Percentiles rank a stretch among this genome's conserved stretches.
These are phyloP conservation scores for Anser cygnoides DNA, from an alignment of 2,113 vertebrate species.

Conservation along the genomic window DNA sequence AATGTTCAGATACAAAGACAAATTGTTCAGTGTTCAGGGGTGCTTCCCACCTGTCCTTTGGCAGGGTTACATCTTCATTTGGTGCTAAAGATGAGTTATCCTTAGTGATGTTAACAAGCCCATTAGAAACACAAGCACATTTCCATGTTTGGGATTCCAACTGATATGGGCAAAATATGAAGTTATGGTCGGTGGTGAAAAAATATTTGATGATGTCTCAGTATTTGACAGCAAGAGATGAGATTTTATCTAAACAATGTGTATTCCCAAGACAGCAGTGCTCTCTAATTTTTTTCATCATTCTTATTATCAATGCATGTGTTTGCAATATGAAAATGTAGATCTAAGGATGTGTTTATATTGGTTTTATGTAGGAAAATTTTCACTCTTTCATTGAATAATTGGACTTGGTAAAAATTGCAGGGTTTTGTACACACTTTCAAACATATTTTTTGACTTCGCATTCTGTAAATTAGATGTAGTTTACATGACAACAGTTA, in stretches of 20 bases:
- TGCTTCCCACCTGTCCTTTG: background rate
- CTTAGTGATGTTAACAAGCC: background rate
- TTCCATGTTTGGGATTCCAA: background rate
- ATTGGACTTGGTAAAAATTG: background rate
- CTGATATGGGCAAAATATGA: background rate
- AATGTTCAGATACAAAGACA: background rate
- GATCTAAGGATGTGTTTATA: background rate
- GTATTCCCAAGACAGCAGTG: background rate
- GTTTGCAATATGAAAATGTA: background rate
- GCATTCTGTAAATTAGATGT: background rate
- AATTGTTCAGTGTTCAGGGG: background rate
- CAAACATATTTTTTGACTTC: background rate
- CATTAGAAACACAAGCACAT: background rate
- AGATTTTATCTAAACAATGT: background rate
- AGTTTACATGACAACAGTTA: background rate
- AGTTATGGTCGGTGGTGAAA: background rate
- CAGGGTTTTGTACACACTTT: background rate
- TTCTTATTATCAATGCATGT: background rate
- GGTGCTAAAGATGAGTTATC: background rate
- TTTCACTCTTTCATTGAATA: background rate
- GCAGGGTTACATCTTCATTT: background rate
- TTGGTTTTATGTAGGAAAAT: background rate
- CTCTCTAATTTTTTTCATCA: background rate
- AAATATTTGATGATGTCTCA: background rate
- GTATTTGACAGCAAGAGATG: background rate